Evolutionary conservation across 2,113 vertebrate genomes (phyloP).

Genomic region (Gambusia holbrooki): DNA sequence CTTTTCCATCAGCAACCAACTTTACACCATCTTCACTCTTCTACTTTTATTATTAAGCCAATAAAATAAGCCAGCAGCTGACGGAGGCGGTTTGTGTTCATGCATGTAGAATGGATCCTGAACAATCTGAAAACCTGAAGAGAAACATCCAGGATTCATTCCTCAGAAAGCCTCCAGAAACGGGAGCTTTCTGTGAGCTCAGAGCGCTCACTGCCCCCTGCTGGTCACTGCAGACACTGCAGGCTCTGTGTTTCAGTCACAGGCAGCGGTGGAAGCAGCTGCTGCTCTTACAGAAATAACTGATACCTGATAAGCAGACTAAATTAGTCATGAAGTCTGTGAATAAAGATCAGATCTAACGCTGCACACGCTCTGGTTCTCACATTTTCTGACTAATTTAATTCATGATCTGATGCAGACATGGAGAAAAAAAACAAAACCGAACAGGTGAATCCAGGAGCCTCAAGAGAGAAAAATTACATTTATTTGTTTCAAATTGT

Average conservation of each 20-base stretch:
- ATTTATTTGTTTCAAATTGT: no score
- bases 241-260: not conserved
- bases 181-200: no score
- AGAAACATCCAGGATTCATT: slow-evolving; percentile 46
- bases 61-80: no score
- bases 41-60: no score
- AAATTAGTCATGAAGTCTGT: not conserved
- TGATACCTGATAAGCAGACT: not conserved
- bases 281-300: no score
- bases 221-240: not conserved
- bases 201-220: not conserved
- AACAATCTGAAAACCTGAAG: slow-evolving; percentile 27
- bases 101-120: not conserved
- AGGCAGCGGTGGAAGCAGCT: not conserved
- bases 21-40: not conserved
- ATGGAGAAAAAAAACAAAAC: no score
- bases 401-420: no score
- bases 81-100: slow-evolving; percentile 15
- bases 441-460: no score
- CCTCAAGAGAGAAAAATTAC: no score
- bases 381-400: no score
- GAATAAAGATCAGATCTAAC: not conserved
- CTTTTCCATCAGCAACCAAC: not conserved
- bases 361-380: not conserved
- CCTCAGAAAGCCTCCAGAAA: slow-evolving; percentile 27